Evolutionary conservation across 2,888 invertebrate species (phyloP).

Genomic region (Amitus sp.): DNA sequence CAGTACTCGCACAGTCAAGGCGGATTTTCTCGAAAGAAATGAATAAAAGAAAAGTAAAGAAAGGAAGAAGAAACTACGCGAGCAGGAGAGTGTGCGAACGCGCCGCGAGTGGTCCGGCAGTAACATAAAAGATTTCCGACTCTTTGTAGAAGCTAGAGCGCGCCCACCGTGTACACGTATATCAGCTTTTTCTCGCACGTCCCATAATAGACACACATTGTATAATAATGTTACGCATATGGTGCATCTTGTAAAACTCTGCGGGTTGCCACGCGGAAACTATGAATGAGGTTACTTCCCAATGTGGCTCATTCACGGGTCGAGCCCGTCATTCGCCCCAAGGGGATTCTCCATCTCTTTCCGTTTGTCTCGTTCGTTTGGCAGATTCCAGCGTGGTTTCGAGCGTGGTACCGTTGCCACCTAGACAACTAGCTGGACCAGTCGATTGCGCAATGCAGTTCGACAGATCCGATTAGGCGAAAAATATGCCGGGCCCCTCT

Average conservation of each 20-base stretch:
- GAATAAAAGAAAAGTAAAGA: constrained; percentile 8
- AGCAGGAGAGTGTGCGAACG: constrained; percentile 57
- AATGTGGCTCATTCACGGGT: constrained; percentile 51
- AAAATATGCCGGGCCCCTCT: constrained; percentile 42
- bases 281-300: constrained; percentile 58
- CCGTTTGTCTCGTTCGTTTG: constrained; percentile 15
- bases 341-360: constrained; percentile 25
- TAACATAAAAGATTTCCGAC: constrained; percentile 60
- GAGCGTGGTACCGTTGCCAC: constrained; percentile 8
- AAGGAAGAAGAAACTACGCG: constrained; percentile 33
- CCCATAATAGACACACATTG: constrained; percentile 51
- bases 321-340: constrained; percentile 8
- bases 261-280: constrained; percentile 57
- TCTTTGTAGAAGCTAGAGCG: constrained; percentile 54
- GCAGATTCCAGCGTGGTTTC: constrained; percentile 33
- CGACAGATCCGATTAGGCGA: constrained; percentile 56
- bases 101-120: constrained; percentile 59
- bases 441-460: constrained; percentile 49
- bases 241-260: constrained; percentile 64
- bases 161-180: constrained; percentile 22
- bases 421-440: constrained; percentile 29
- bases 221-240: constrained; percentile 64
- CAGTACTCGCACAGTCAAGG: no score
- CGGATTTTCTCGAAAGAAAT: constrained; percentile 8
- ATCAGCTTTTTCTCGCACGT: constrained; percentile 42